Conservation (phyloP, 2,113 vertebrate genomes). For the Petromus typicus region DNA sequence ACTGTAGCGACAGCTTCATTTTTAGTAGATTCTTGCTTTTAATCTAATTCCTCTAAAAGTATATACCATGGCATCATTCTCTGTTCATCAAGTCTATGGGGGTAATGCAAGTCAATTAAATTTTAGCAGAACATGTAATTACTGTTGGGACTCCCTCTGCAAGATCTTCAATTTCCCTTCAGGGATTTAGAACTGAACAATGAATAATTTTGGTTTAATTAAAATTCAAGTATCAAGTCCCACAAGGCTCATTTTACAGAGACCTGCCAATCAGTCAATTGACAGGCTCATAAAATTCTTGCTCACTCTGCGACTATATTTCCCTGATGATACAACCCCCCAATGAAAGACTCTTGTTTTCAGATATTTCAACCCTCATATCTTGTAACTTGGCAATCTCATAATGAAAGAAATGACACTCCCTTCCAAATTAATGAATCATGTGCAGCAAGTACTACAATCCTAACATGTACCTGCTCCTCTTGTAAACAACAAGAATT, state of each 20-base stretch:
- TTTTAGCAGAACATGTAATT: slow-evolving; percentile 72
- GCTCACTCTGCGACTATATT: slow-evolving; percentile 23
- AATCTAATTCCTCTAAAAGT: slow-evolving; percentile 54
- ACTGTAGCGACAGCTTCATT: background rate
- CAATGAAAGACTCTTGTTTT: slow-evolving; percentile 58
- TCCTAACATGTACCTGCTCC: background rate
- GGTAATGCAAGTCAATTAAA: slow-evolving; percentile 77
- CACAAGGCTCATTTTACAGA: slow-evolving; percentile 69
- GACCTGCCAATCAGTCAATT: slow-evolving; percentile 59
- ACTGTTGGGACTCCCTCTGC: slow-evolving; percentile 55
- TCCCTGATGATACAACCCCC: slow-evolving; percentile 39
- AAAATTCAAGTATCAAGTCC: slow-evolving; percentile 76
- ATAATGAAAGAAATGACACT: slow-evolving; percentile 62
- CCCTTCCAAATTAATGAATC: slow-evolving; percentile 53
- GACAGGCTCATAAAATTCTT: slow-evolving; percentile 64
- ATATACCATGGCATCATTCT: slow-evolving; percentile 4
- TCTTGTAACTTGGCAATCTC: slow-evolving; percentile 65
- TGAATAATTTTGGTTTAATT: slow-evolving; percentile 80
- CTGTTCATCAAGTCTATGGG: slow-evolving; percentile 59
- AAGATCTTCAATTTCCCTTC: slow-evolving; percentile 69
- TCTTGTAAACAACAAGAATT: background rate
- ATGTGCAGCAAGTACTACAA: background rate
- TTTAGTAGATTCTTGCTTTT: slow-evolving; percentile 39
- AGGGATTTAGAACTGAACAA: slow-evolving; percentile 70
- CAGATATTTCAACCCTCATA: slow-evolving; percentile 57